Conservation (phyloP, 1,140 invertebrate species). For the Latrodectus geometricus region DNA sequence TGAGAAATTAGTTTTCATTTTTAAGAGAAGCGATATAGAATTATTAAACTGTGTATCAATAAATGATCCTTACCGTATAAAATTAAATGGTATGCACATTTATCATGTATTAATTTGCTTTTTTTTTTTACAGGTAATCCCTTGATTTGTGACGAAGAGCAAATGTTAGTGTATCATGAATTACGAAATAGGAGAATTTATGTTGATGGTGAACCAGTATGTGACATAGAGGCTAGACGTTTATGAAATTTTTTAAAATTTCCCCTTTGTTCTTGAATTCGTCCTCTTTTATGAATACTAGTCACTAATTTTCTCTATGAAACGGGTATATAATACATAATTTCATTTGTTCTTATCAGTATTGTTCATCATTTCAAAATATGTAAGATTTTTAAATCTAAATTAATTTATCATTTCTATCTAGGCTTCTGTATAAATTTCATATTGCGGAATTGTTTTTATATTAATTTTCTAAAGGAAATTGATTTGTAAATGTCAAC, state of each 20-base stretch:
- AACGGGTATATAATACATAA: background rate
- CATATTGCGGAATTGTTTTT: too few species aligned
- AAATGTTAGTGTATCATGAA: constrained; percentile 29
- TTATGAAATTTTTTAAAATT: background rate
- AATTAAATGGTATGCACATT: background rate
- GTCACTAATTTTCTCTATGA: constrained; percentile 11
- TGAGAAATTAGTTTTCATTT: too few species aligned
- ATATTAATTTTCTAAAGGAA: too few species aligned
- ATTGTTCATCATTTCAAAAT: background rate
- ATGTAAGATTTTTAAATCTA: background rate
- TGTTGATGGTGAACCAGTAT: constrained; percentile 33
- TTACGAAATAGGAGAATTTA: constrained; percentile 26
- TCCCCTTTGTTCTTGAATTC: background rate
- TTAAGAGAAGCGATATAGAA: too few species aligned
- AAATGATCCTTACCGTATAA: too few species aligned
- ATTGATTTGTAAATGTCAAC: too few species aligned
- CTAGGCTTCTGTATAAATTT: too few species aligned
- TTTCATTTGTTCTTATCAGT: constrained; percentile 1
- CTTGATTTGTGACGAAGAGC: constrained; percentile 43
- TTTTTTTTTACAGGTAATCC: constrained; percentile 46
- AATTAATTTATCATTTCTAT: too few species aligned
- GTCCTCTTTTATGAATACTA: background rate
- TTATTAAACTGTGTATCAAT: too few species aligned
- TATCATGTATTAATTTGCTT: background rate
- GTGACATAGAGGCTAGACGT: background rate